Conservation (phyloP, 2,113 vertebrate genomes). For the Zosterops pallidus region DNA sequence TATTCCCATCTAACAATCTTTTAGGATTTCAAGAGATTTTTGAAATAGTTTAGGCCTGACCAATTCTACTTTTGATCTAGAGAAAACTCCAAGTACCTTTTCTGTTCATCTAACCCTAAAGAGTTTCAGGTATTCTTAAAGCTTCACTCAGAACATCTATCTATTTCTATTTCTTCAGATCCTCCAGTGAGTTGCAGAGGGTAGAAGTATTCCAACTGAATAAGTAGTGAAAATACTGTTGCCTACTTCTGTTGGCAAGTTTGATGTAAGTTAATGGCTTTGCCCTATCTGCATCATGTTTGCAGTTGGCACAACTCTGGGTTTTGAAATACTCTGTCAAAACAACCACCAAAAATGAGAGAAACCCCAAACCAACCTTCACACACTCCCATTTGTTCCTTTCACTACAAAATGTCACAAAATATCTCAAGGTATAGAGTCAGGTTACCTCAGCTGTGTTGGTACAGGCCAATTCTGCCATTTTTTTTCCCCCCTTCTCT, state of each 20-base stretch:
- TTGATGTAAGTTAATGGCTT: not conserved
- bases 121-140: not conserved
- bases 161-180: not conserved
- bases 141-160: not conserved
- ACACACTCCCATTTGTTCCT: not conserved
- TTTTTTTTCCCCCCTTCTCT: fast-evolving
- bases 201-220: not conserved
- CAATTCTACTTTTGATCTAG: not conserved
- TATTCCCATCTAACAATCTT: not conserved
- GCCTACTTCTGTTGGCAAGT: not conserved
- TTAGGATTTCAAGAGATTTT: not conserved
- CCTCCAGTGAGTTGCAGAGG: not conserved
- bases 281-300: not conserved
- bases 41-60: not conserved
- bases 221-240: not conserved
- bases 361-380: not conserved
- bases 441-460: not conserved
- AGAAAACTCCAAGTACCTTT: not conserved
- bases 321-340: not conserved
- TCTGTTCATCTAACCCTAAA: not conserved
- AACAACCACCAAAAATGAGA: not conserved
- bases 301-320: not conserved
- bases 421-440: not conserved
- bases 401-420: not conserved
- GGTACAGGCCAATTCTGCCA: not conserved